Conservation (phyloP, 2,113 vertebrate species). For the Bufo bufo region DNA sequence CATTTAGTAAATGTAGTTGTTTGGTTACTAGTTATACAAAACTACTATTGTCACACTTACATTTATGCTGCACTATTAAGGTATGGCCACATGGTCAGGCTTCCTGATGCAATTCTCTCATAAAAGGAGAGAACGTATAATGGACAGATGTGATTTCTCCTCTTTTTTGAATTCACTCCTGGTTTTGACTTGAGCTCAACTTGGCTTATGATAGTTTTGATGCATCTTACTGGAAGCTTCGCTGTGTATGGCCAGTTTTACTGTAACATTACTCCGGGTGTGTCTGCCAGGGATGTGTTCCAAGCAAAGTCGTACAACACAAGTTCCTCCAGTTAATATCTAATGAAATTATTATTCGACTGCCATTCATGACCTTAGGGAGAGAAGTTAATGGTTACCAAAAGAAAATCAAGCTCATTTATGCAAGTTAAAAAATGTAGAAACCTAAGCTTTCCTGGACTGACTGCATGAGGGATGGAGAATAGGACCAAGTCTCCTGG, state of each 20-base stretch:
- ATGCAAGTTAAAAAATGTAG: not conserved
- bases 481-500: not conserved
- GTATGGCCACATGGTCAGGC: too few species aligned
- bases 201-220: not conserved
- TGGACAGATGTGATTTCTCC: too few species aligned
- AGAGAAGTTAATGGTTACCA: conserved; percentile 4
- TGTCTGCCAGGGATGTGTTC: conserved; percentile 1
- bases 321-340: not conserved
- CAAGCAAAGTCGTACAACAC: not conserved
- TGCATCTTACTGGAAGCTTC: too few species aligned
- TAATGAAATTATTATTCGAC: not conserved
- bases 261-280: not conserved
- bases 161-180: too few species aligned
- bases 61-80: not conserved
- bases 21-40: not conserved
- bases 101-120: too few species aligned
- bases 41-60: not conserved
- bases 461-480: not conserved
- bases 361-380: not conserved
- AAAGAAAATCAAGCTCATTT: too few species aligned
- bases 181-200: not conserved
- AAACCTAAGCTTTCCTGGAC: not conserved
- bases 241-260: not conserved
- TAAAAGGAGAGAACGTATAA: too few species aligned
- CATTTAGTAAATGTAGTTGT: not conserved